Conservation (phyloP, 2,888 invertebrate species). For the Geotrupes spiniger region DNA sequence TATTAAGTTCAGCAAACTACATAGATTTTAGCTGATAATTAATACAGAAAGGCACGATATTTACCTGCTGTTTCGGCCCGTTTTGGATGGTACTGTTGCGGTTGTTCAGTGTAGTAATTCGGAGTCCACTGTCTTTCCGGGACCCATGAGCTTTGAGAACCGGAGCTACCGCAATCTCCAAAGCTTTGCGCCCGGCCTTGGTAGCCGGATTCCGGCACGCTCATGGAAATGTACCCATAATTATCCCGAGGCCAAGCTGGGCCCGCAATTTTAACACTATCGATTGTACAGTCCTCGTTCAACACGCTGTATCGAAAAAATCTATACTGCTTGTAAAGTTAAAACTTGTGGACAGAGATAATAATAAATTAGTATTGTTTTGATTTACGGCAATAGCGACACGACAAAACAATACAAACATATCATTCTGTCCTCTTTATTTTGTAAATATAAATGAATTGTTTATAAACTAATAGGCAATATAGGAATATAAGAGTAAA, state of each 20-base stretch:
- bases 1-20: neutral
- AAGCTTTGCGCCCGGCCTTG: conserved; percentile 14
- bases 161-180: conserved; percentile 12
- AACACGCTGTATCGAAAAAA: conserved; percentile 1
- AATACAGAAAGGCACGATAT: no score
- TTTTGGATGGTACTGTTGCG: conserved; percentile 15
- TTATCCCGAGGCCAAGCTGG: conserved; percentile 53
- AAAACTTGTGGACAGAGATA: conserved; percentile 4
- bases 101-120: conserved; percentile 18
- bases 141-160: conserved; percentile 10
- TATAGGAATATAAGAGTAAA: no score
- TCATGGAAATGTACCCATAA: conserved; percentile 60
- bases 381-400: neutral
- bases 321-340: conserved; percentile 1
- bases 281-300: conserved; percentile 9
- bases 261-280: conserved; percentile 43
- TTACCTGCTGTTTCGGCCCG: conserved; percentile 17
- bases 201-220: conserved; percentile 26
- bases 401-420: no score
- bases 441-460: no score
- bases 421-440: no score
- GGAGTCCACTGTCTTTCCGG: conserved; percentile 21
- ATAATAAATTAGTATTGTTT: conserved; percentile 9
- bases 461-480: no score
- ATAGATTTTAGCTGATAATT: no score